These are phyloP conservation scores for Encarsia formosa DNA, from an alignment of 2,888 invertebrate species.

Conservation along the genomic window DNA sequence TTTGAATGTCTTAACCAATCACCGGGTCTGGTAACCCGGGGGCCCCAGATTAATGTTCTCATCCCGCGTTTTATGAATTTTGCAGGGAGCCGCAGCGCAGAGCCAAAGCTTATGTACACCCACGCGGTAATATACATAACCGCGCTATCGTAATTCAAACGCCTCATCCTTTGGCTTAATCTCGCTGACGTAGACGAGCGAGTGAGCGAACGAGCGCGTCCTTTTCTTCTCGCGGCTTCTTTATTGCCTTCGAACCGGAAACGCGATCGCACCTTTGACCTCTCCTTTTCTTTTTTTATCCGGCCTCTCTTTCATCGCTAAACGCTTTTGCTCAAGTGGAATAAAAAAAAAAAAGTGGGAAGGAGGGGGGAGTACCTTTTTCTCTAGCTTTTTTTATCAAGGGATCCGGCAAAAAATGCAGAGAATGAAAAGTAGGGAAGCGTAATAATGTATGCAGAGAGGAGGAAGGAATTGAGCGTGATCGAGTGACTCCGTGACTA, in stretches of 20 bases:
- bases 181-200: constrained; percentile 1
- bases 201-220: neutral
- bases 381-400: no score
- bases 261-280: no score
- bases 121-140: neutral
- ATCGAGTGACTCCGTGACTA: constrained; percentile 1
- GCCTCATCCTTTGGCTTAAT: constrained; percentile 2
- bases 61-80: constrained; percentile 6
- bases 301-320: no score
- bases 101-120: neutral
- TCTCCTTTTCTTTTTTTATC: no score
- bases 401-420: neutral
- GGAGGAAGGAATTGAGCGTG: no score
- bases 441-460: neutral
- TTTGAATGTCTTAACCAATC: no score
- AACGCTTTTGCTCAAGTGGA: neutral
- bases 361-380: no score
- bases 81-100: neutral
- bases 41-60: neutral
- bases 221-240: neutral
- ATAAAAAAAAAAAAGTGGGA: no score
- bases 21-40: no score
- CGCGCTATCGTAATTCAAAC: constrained; percentile 1
- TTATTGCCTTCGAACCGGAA: neutral
- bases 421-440: neutral